Percentiles rank a stretch among this genome's conserved stretches.
Evolutionary conservation across 2,113 vertebrate species (phyloP).

Genomic region (Apaloderma vittatum): DNA sequence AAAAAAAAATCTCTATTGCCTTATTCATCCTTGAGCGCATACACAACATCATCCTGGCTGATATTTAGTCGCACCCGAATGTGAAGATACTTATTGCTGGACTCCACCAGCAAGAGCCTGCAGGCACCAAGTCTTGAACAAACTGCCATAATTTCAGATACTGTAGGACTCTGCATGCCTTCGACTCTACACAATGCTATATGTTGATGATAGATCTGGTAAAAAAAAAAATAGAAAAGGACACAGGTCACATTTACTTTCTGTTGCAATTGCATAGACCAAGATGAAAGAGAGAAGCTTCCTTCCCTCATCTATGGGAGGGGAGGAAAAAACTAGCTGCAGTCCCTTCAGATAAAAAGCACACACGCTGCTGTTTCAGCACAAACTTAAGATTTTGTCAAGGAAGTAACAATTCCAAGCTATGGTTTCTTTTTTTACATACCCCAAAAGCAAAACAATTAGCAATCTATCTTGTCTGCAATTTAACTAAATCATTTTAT

Average conservation of each 20-base stretch:
- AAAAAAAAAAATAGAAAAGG: not conserved
- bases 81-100: constrained; percentile 86
- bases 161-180: constrained; percentile 83
- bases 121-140: constrained; percentile 88
- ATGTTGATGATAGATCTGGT: constrained; percentile 90
- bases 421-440: not conserved
- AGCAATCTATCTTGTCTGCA: not conserved
- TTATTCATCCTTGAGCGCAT: constrained; percentile 87
- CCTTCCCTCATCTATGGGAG: not conserved
- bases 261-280: not conserved
- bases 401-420: not conserved
- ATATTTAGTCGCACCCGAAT: constrained; percentile 90
- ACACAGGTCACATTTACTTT: not conserved
- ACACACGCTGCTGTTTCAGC: not conserved
- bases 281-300: not conserved
- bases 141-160: constrained; percentile 87
- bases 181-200: constrained; percentile 90
- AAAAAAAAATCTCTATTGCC: not conserved
- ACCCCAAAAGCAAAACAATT: not conserved
- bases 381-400: not conserved
- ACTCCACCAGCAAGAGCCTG: constrained; percentile 88
- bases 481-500: not conserved
- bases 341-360: rapidly evolving
- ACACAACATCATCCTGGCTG: constrained; percentile 91
- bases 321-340: not conserved